phyloP scores from a whole-genome alignment of 2,797 vertebrate genomes.

The Clarias laeviceps region DNA sequence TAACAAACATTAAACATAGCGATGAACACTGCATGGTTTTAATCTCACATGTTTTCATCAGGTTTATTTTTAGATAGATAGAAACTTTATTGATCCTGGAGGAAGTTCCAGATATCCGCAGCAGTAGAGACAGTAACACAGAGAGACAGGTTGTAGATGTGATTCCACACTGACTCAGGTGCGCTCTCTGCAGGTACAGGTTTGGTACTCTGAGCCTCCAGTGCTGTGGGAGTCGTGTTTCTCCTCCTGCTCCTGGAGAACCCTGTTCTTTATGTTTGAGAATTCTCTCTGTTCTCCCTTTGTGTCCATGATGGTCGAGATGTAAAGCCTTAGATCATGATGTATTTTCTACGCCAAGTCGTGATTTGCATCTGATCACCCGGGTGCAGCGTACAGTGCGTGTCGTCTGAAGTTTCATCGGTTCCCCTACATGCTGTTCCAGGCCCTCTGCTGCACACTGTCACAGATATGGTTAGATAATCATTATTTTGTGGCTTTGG shows the following conservation, averaged over 20 bases:
- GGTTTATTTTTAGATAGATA: background rate
- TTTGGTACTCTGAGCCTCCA: background rate
- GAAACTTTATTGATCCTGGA: too few relatives aligned
- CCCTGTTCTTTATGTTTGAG: background rate
- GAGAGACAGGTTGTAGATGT: too few relatives aligned
- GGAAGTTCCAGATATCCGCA: too few relatives aligned
- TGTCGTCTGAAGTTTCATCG: background rate
- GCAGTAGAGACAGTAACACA: too few relatives aligned
- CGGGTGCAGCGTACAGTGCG: background rate
- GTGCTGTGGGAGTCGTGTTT: background rate
- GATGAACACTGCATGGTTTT: background rate
- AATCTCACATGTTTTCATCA: background rate
- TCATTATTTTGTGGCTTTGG: background rate
- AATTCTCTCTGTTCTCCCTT: too few relatives aligned
- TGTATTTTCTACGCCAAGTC: too few relatives aligned
- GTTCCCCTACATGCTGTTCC: background rate
- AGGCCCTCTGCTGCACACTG: background rate
- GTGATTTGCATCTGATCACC: background rate
- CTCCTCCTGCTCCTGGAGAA: background rate
- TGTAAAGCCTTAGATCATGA: too few relatives aligned
- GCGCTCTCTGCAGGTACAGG: background rate
- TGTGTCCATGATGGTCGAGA: too few relatives aligned
- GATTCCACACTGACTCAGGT: background rate
- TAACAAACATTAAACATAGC: background rate
- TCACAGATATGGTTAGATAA: too few relatives aligned